phyloP scores from a whole-genome alignment of 53 echinoderm and acorn worm species.

The Patiria pectinifera region DNA sequence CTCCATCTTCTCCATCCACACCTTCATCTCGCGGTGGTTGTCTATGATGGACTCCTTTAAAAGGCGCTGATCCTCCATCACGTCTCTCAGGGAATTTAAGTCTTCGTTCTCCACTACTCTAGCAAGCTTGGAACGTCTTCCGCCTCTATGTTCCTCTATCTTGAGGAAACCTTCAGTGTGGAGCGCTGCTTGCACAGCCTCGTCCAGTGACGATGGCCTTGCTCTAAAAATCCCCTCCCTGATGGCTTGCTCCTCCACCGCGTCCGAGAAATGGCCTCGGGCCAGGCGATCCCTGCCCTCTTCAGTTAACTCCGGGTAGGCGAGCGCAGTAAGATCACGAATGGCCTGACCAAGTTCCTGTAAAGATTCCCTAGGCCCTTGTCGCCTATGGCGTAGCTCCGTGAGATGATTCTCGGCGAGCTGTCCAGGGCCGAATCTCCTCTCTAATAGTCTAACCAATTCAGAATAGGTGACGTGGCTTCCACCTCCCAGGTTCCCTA shows the following conservation, averaged over 20 bases:
- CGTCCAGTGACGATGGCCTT: constrained; percentile 22
- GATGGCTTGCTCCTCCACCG: constrained; percentile 3
- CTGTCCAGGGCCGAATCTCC: too few species aligned
- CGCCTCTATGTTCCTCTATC: constrained; percentile 34
- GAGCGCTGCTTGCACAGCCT: constrained; percentile 31
- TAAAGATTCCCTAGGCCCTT: too few species aligned
- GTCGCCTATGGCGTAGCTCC: too few species aligned
- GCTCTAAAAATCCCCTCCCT: constrained; percentile 29
- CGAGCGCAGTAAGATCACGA: too few species aligned
- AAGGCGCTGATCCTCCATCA: not conserved
- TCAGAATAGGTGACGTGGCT: too few species aligned
- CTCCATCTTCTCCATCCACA: constrained; percentile 5
- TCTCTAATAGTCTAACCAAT: too few species aligned
- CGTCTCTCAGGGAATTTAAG: not conserved
- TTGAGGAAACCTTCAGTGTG: constrained; percentile 46
- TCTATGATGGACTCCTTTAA: not conserved
- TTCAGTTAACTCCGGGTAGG: too few species aligned
- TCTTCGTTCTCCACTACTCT: constrained; percentile 8
- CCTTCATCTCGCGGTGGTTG: not conserved
- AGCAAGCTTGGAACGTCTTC: not conserved
- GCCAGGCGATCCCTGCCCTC: too few species aligned
- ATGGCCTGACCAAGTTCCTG: too few species aligned
- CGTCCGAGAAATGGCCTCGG: not conserved
- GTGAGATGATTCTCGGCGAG: too few species aligned
- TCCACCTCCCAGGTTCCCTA: too few species aligned